Evolutionary conservation across 1,140 invertebrate species (phyloP), one percentile per base, ranked within the genome.

Genomic region (Drosophila ercepeae): DNA sequence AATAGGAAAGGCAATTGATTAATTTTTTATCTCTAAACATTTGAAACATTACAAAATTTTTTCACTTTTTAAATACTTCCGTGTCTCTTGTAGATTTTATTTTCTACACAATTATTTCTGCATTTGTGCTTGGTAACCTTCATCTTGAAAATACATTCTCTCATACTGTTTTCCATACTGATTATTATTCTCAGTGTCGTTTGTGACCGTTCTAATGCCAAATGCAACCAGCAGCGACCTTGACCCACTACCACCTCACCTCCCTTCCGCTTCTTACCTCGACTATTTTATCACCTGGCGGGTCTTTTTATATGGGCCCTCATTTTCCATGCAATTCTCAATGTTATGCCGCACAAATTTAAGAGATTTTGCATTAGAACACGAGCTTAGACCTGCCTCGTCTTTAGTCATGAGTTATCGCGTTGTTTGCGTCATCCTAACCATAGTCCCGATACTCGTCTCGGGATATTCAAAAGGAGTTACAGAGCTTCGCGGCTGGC

Each of bases 381-480:
- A 2, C 21, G 9, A 19, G 7, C 14, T 48, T 78, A 84, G 44
- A 86, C n/a, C 41, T 19, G 13, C 49, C 46, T 51, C 11, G 27
- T 46, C 72, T 44, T 23, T 65, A 57, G 76, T 23, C 36, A 84
- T 86, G 79, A 69, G 71, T 68, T 86, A 57, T 52, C 48, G 19
- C 6, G 16, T 18, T 39, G 13, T 13, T 16, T 14, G n/a, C 19
- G 9, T 18, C 3, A 16, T 42, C 16, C 39, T 42, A 7, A 45
- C 16, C 0, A 21, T n/a, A 32, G 6, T 71, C 4, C 45, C 65
- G 1, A 11, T 54, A n/a, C 1, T 6, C 55, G 18, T 53, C 13
- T 29, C 18, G 11, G 48, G 42, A 14, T 52, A 42, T 11, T 29
- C 18, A 6, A 6, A 21, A 1, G 41, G 45, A 21, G 55, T 71